phyloP scores from a whole-genome alignment of 2,888 invertebrate genomes.

The Agriotes lineatus region DNA sequence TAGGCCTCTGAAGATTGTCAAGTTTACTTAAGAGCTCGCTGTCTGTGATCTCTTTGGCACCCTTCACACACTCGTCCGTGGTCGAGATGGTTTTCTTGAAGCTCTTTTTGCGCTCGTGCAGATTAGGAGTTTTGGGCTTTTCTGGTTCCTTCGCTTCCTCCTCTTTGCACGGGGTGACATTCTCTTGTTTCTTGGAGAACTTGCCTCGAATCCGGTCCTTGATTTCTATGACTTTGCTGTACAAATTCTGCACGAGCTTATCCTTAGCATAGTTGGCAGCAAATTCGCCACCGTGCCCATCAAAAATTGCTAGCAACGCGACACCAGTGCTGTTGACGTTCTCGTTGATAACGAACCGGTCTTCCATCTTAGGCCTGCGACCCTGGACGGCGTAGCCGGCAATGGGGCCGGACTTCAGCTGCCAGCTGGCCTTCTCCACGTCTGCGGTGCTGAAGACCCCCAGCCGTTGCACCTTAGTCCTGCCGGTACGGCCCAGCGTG shows the following conservation, averaged over 20 bases:
- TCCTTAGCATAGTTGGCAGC: slow-evolving; percentile 94
- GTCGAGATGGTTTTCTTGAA: slow-evolving; percentile 74
- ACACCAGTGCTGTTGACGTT: slow-evolving; percentile 88
- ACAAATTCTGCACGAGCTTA: slow-evolving; percentile 84
- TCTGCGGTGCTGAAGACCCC: slow-evolving; percentile 70
- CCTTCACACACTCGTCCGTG: slow-evolving; percentile 68
- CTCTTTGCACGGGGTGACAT: slow-evolving; percentile 54
- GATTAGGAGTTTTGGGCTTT: slow-evolving; percentile 60
- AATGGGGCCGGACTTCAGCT: slow-evolving; percentile 79
- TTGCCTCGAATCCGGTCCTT: slow-evolving; percentile 77
- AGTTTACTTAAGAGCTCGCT: slow-evolving; percentile 76
- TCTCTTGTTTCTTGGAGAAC: slow-evolving; percentile 52
- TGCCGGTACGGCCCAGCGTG: slow-evolving; percentile 71
- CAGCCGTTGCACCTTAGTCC: slow-evolving; percentile 71
- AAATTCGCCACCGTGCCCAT: slow-evolving; percentile 96
- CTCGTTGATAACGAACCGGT: slow-evolving; percentile 90
- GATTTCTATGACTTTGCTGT: slow-evolving; percentile 80
- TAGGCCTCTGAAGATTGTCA: slow-evolving; percentile 71
- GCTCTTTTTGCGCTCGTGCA: slow-evolving; percentile 73
- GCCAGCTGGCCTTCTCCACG: slow-evolving; percentile 78
- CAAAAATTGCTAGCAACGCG: slow-evolving; percentile 92
- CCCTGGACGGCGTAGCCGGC: slow-evolving; percentile 94
- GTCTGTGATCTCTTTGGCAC: slow-evolving; percentile 74
- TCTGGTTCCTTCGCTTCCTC: slow-evolving; percentile 67
- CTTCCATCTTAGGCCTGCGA: slow-evolving; percentile 92